Conservation (phyloP, 2,888 invertebrate species). For the Ellobium chinense region DNA sequence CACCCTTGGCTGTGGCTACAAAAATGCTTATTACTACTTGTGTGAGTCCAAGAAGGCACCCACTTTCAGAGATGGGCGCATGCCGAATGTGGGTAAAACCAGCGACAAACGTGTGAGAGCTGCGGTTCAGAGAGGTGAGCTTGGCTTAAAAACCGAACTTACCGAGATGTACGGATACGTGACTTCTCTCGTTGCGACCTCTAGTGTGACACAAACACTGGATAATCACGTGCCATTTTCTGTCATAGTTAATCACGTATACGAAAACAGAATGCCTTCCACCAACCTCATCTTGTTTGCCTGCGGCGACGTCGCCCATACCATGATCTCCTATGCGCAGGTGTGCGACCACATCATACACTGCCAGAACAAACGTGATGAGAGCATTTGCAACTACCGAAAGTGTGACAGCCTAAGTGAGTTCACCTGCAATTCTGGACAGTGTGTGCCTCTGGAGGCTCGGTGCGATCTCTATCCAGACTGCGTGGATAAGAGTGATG, state of each 20-base stretch:
- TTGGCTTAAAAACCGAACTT: background rate
- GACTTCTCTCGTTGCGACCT: constrained; percentile 1
- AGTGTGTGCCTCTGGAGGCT: constrained; percentile 26
- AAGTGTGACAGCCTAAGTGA: constrained; percentile 14
- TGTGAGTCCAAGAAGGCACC: constrained; percentile 37
- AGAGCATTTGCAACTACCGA: constrained; percentile 34
- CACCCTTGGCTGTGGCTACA: constrained; percentile 25
- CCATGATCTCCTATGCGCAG: background rate
- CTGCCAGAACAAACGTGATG: constrained; percentile 31
- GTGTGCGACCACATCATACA: constrained; percentile 18
- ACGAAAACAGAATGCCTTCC: constrained; percentile 3
- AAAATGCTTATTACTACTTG: background rate
- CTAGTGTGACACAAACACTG: background rate
- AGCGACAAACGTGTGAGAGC: constrained; percentile 3
- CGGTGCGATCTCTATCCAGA: constrained; percentile 36
- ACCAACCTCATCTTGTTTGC: background rate
- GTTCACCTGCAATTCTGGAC: constrained; percentile 30
- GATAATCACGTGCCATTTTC: background rate
- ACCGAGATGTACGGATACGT: background rate
- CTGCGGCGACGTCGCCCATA: constrained; percentile 4
- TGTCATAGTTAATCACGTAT: background rate
- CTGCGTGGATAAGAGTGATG: constrained; percentile 31
- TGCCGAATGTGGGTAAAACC: background rate
- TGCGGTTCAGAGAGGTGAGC: constrained; percentile 15
- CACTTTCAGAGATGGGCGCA: background rate